Base-by-base conservation (phyloP, 2,888 invertebrate genomes). In the Lutraria lutraria region DNA sequence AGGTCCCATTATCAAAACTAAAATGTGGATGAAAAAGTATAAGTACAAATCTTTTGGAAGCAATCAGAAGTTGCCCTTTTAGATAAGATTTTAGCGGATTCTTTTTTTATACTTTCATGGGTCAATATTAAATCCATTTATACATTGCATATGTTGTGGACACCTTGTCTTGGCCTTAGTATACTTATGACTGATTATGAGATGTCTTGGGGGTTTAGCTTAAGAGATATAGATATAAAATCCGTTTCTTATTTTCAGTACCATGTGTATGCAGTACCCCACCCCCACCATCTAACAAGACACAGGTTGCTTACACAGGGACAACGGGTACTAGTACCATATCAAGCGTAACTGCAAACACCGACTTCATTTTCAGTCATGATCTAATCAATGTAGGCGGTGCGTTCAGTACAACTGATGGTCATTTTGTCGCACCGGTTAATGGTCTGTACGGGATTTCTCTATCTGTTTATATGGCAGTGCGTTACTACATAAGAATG, bases 391-490 rank as follows among this genome's bases (percentile, higher is more conserved):
- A 92, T 63, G 53, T 90, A 12, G 92, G 92, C 8, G 76, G 68
- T 6, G 87, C 88, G 0, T 92, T 86, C 60, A 88, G 85, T 25
- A n/a, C 81, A 19, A 56, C 56, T 43, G 80, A 68, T 19, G 88
- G 87, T 21, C 88, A 88, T 83, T 92, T 92, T 80, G 56, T 56
- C 16, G 89, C 90, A 21, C 90, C 88, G 0, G 86, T 86, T 8
- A 60, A 85, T 34, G 92, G 92, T 25, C 53, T 92, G 16, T 92
- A 92, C 25, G 92, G 88, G 0, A 80, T 92, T n/a, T 88, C 90
- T 1, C 53, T 92, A 19, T 54, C 90, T 0, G 81, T 90, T 15
- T 84, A 85, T 29, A 90, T 89, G 86, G 72, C 34, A 54, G 89
- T 88, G 8, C 53, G 82, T 6, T 86, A 88, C 60, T 89, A 87